Evolutionary conservation across 2,797 vertebrate species (phyloP).

Genomic region (Anomalospiza imberbis): DNA sequence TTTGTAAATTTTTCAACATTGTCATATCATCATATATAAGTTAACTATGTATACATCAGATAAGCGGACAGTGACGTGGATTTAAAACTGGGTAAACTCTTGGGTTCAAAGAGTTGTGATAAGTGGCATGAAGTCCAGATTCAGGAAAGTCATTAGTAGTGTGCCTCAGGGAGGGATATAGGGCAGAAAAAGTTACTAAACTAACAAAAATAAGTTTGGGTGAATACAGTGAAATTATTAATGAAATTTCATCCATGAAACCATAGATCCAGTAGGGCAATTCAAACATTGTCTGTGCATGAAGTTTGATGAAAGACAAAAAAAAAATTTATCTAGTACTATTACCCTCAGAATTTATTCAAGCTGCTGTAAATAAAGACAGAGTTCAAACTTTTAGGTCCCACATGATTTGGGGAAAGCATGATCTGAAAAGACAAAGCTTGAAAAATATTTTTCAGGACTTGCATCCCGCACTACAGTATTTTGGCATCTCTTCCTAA

Average conservation of each 20-base stretch:
- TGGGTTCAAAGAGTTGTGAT: not conserved
- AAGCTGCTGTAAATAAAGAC: not conserved
- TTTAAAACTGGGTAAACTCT: not conserved
- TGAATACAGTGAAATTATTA: not conserved
- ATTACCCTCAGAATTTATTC: not conserved
- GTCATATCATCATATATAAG: not conserved
- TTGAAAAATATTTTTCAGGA: not conserved
- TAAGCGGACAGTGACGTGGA: rapidly evolving
- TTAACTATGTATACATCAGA: rapidly evolving
- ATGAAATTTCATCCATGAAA: not conserved
- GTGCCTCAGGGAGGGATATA: not conserved
- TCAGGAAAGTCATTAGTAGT: not conserved
- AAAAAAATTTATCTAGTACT: not conserved
- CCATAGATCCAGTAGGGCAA: not conserved
- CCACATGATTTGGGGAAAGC: not conserved
- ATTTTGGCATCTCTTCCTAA: not conserved
- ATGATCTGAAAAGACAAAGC: not conserved
- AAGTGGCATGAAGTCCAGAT: not conserved
- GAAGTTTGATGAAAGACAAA: not conserved
- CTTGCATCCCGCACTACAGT: not conserved
- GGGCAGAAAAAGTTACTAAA: not conserved
- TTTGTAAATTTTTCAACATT: not conserved
- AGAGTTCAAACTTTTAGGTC: not conserved
- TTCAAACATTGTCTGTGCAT: not conserved
- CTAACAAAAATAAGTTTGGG: not conserved